phyloP scores from a whole-genome alignment of 2,797 vertebrate species.

The Cryptoblepharus egeriae region DNA sequence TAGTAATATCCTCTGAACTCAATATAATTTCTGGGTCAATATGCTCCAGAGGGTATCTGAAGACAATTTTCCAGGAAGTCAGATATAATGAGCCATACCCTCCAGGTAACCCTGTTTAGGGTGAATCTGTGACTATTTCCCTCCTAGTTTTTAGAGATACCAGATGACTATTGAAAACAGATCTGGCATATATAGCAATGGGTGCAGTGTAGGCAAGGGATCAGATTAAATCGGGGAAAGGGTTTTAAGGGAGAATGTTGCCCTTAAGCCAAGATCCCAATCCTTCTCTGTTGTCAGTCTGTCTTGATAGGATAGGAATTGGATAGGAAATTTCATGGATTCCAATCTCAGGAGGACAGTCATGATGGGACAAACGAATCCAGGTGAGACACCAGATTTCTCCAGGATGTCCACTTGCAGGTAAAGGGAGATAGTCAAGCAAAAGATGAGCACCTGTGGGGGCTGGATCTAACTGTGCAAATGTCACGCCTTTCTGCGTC shows the following conservation, averaged over 20 bases:
- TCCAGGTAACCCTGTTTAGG: background rate
- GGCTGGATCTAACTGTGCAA: too few relatives aligned
- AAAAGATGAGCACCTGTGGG: too few relatives aligned
- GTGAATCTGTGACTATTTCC: background rate
- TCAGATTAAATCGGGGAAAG: too few relatives aligned
- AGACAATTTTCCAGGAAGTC: background rate
- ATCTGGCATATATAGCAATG: too few relatives aligned
- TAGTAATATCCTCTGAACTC: too few relatives aligned
- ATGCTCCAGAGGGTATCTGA: background rate
- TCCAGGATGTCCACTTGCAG: background rate
- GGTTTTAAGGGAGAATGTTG: background rate
- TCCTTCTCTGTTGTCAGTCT: background rate
- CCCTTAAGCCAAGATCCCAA: background rate
- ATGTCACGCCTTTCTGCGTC: background rate
- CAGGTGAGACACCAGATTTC: background rate
- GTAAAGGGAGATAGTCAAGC: too few relatives aligned
- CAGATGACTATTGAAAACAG: background rate
- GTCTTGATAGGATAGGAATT: too few relatives aligned
- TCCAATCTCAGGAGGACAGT: background rate
- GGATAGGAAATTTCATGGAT: background rate
- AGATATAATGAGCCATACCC: background rate
- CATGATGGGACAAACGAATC: conserved; percentile 3
- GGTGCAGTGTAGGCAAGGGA: background rate
- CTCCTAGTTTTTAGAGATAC: background rate
- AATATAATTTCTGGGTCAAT: background rate